phyloP scores from a whole-genome alignment of 2,888 invertebrate species.

The Nemoura dubitans region DNA sequence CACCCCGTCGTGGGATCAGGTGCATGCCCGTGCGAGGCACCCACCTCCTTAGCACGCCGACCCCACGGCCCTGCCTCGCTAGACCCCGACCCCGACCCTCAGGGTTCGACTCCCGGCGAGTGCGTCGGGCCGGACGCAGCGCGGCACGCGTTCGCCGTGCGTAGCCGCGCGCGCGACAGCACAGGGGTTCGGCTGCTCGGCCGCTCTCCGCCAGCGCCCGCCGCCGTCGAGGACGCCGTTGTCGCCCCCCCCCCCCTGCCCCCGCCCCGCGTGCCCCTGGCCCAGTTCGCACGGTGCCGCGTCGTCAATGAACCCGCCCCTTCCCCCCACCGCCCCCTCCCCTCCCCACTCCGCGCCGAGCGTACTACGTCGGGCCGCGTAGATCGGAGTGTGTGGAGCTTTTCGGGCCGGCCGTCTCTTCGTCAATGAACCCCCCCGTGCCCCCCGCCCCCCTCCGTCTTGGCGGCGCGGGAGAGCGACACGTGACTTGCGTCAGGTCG shows the following conservation, averaged over 20 bases:
- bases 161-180: conserved; percentile 9
- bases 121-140: conserved; percentile 40
- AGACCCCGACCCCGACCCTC: neutral
- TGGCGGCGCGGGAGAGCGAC: conserved; percentile 15
- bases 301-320: conserved; percentile 46
- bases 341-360: neutral
- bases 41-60: conserved; percentile 36
- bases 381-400: neutral
- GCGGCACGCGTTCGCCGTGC: too few species aligned
- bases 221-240: conserved; percentile 40
- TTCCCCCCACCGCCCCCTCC: conserved; percentile 1
- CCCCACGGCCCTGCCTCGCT: conserved; percentile 43
- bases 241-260: conserved; percentile 49
- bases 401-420: neutral
- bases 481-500: conserved; percentile 15
- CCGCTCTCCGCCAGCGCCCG: neutral
- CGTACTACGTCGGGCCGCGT: conserved; percentile 1
- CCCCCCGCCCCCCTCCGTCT: conserved; percentile 35
- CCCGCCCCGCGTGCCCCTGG: conserved; percentile 52
- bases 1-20: too few species aligned
- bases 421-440: conserved; percentile 29
- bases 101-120: conserved; percentile 42
- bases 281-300: conserved; percentile 48
- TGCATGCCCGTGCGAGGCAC: too few species aligned
- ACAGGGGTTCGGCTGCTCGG: conserved; percentile 32